phyloP scores from a whole-genome alignment of 1,140 invertebrate genomes.

The Apocrypta bakeri region DNA sequence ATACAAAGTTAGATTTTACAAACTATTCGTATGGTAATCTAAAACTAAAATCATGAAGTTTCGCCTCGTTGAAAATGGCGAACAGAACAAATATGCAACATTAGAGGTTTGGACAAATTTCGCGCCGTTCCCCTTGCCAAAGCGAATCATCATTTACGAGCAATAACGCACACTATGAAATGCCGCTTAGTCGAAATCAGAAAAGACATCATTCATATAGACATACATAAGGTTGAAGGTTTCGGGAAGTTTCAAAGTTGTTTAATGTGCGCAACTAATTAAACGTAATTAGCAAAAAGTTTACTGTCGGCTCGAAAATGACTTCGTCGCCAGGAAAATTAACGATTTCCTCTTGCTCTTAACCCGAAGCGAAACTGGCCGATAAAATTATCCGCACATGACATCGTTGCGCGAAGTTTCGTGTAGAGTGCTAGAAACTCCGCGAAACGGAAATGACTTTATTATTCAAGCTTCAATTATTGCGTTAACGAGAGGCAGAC shows the following conservation, averaged over 20 bases:
- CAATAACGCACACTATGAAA: background rate
- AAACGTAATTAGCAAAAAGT: constrained; percentile 4
- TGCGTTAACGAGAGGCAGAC: background rate
- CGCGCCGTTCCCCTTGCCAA: too few relatives aligned
- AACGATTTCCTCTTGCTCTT: constrained; percentile 1
- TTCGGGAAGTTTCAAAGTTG: background rate
- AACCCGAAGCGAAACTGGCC: background rate
- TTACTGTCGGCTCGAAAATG: background rate
- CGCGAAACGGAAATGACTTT: constrained; percentile 11
- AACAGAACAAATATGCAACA: background rate
- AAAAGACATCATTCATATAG: background rate
- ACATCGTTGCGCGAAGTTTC: constrained; percentile 9
- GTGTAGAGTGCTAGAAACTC: background rate
- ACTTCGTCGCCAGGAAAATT: constrained; percentile 8
- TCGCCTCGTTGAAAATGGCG: background rate
- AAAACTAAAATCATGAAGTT: too few relatives aligned
- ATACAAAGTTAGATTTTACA: too few relatives aligned
- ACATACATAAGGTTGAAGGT: background rate
- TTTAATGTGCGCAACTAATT: constrained; percentile 1
- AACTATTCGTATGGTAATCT: too few relatives aligned
- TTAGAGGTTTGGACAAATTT: background rate
- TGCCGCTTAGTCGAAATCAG: background rate
- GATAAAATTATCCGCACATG: constrained; percentile 7
- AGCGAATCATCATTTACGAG: background rate
- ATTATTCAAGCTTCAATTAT: constrained; percentile 12